Percentiles rank a stretch among this genome's conserved stretches.
Conservation (phyloP, 2,797 vertebrate genomes). For the Propithecus deckenii region DNA sequence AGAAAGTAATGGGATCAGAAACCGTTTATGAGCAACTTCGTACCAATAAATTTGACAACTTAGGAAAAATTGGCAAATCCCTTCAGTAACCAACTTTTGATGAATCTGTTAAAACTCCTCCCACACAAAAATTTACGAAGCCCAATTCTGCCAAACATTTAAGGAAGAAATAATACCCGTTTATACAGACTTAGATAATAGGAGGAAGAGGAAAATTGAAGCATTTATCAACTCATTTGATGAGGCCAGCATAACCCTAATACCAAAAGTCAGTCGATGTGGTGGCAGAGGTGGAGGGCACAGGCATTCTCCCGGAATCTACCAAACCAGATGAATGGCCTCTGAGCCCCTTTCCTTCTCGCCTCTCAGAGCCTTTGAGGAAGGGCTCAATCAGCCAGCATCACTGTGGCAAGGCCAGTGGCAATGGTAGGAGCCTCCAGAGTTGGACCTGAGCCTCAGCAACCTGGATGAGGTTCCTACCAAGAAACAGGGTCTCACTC, state of each 20-base stretch:
- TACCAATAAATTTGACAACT: not conserved
- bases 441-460: constrained; percentile 91
- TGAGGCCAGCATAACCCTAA: not conserved
- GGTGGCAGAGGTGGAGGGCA: not conserved
- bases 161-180: not conserved
- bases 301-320: no score
- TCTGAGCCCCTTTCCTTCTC: no score
- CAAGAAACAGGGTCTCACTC: constrained; percentile 89
- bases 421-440: constrained; percentile 90
- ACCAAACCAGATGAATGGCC: not conserved
- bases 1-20: not conserved
- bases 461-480: constrained; percentile 92
- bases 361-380: not conserved
- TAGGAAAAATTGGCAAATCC: not conserved
- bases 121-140: not conserved
- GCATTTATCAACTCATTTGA: not conserved
- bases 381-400: not conserved
- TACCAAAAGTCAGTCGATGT: not conserved
- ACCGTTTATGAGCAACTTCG: not conserved
- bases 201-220: not conserved
- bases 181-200: not conserved
- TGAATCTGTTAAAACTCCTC: not conserved
- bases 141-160: not conserved
- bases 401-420: constrained; percentile 84
- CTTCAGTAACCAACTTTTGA: not conserved